Conservation (phyloP, 2,113 vertebrate genomes). For the Pomatorhinus ruficollis region DNA sequence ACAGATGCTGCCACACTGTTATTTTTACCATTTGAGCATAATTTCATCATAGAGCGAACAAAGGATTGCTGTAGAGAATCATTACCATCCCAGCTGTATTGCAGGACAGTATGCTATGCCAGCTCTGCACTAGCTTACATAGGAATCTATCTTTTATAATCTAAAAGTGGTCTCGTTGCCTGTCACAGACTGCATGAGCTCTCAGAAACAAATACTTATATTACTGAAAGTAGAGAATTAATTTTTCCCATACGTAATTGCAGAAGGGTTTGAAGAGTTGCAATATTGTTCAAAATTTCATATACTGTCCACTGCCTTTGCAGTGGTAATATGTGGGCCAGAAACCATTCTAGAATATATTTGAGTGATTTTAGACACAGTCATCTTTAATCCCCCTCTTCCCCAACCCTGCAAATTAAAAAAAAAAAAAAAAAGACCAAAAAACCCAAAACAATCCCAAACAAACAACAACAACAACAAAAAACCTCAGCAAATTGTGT, state of each 20-base stretch:
- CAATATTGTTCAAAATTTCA: neutral
- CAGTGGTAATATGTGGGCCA: neutral
- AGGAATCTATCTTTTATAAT: neutral
- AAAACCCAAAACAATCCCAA: neutral
- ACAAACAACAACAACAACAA: too few relatives aligned
- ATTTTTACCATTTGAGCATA: neutral
- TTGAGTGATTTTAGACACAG: neutral
- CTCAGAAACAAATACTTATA: neutral
- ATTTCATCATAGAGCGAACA: neutral
- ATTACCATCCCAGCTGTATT: neutral
- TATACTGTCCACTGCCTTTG: neutral
- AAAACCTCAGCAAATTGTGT: rapidly evolving
- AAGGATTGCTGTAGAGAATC: neutral
- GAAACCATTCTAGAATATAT: neutral
- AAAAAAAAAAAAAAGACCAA: too few relatives aligned
- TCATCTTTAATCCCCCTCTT: neutral
- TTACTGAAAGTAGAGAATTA: neutral
- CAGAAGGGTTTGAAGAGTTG: neutral
- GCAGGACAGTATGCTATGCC: neutral
- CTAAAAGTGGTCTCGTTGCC: neutral
- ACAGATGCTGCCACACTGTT: neutral
- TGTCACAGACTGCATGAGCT: neutral
- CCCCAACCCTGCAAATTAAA: neutral
- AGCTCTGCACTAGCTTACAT: neutral
- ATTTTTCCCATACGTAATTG: neutral